A percentile compares a stretch with the other conserved stretches of the same genome.
These are phyloP conservation scores for Euphydryas editha DNA, from an alignment of 2,888 invertebrate species.

Conservation along the genomic window DNA sequence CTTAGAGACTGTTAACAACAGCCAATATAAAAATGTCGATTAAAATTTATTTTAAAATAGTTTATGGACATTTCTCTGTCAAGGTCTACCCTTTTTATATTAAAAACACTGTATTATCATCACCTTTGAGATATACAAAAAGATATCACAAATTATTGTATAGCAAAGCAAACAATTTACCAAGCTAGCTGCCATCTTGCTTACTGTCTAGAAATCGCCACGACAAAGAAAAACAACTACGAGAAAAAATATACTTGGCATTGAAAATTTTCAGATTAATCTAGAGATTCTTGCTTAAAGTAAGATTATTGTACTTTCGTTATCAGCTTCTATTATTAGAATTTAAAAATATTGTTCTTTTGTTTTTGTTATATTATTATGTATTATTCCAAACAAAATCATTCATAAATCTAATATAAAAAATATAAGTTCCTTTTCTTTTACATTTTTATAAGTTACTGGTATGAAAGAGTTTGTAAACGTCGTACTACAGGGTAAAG, in stretches of 20 bases:
- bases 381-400: neutral
- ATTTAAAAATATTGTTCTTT: neutral
- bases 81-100: neutral
- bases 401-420: no score
- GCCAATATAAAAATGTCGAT: no score
- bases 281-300: constrained; percentile 16
- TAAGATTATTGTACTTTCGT: constrained; percentile 21
- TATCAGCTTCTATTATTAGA: constrained; percentile 1
- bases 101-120: neutral
- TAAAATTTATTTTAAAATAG: no score
- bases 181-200: constrained; percentile 15
- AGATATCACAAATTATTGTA: constrained; percentile 24
- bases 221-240: constrained; percentile 33
- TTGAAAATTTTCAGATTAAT: constrained; percentile 35
- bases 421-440: no score
- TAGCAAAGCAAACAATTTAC: constrained; percentile 30
- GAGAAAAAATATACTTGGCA: constrained; percentile 32
- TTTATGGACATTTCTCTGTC: neutral
- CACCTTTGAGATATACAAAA: constrained; percentile 19
- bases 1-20: no score
- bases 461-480: no score
- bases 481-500: no score
- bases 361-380: neutral
- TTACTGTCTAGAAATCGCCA: constrained; percentile 21
- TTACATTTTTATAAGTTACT: no score